These are phyloP conservation scores for Sebastes goodei DNA, from an alignment of 2,797 vertebrate genomes.

Conservation along the genomic window DNA sequence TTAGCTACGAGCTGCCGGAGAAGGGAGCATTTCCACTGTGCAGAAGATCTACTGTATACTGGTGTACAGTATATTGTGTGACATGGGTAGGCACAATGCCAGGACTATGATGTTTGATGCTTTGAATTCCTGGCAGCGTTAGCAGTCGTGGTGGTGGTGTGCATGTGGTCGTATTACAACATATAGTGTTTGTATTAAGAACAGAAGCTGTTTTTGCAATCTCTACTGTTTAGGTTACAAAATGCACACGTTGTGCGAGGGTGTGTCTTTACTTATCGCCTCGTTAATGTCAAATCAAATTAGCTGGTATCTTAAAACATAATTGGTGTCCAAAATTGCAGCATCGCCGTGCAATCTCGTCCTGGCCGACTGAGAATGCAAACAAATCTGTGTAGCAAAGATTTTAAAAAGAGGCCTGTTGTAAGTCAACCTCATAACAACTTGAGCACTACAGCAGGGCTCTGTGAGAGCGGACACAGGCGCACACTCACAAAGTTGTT, in stretches of 20 bases:
- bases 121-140: background rate
- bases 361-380: conserved; percentile 1
- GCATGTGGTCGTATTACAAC: background rate
- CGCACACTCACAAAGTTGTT: conserved; percentile 25
- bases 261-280: background rate
- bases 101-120: background rate
- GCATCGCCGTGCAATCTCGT: conserved; percentile 7
- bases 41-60: background rate
- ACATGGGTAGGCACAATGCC: background rate
- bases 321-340: conserved; percentile 5
- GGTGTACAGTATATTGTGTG: background rate
- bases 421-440: background rate
- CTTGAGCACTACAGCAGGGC: conserved; percentile 24
- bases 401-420: conserved; percentile 25
- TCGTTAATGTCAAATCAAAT: background rate
- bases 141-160: background rate
- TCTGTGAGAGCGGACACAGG: conserved; percentile 25
- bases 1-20: no score
- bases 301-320: background rate
- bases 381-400: conserved; percentile 23
- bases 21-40: background rate
- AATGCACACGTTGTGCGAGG: background rate
- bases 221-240: background rate
- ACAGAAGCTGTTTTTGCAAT: background rate
- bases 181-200: background rate